Evolutionary conservation across 1,140 invertebrate species (phyloP).

Genomic region (Argopecten irradians): DNA sequence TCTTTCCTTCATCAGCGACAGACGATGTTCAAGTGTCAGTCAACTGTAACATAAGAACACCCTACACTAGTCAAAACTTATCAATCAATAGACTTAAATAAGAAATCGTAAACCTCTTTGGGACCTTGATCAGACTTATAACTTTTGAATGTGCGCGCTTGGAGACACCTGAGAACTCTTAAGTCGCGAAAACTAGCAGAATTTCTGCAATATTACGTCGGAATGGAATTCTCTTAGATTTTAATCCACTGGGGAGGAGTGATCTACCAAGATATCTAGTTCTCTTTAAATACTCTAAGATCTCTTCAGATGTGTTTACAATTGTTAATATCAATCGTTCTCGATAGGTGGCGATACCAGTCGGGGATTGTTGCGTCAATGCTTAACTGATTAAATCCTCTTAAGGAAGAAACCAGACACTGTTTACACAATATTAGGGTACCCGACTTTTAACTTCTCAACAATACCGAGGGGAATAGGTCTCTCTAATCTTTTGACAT

Average conservation of each 20-base stretch:
- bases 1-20: no score
- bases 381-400: neutral
- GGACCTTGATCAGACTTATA: no score
- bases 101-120: no score
- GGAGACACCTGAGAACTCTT: no score
- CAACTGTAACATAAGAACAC: no score
- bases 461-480: neutral
- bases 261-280: neutral
- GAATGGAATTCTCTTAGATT: neutral
- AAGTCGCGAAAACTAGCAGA: no score
- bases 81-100: no score
- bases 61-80: no score
- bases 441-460: constrained; percentile 13
- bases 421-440: constrained; percentile 22
- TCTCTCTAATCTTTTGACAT: neutral
- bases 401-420: neutral
- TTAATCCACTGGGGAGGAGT: neutral
- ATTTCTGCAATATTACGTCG: neutral
- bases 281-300: neutral
- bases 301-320: neutral
- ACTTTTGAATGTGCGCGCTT: no score
- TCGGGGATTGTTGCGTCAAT: neutral
- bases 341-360: neutral
- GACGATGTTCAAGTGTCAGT: no score
- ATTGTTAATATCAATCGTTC: neutral